Evolutionary conservation across 2,113 vertebrate species (phyloP).

Genomic region (Sphaerodactylus townsendi): DNA sequence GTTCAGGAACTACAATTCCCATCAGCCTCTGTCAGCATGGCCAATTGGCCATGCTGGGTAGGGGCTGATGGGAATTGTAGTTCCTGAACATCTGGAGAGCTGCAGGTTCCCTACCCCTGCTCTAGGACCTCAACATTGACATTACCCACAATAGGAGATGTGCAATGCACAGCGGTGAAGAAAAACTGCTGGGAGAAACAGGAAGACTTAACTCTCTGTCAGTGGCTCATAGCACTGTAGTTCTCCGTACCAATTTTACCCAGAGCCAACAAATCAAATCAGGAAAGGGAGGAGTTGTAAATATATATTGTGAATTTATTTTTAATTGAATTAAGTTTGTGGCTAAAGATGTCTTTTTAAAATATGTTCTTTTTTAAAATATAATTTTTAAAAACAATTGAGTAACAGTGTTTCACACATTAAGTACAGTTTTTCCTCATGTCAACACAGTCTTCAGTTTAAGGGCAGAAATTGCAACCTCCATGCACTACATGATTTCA

Average conservation of each 20-base stretch:
- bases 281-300: not conserved
- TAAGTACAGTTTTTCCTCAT: slow-evolving; percentile 32
- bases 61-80: too few relatives aligned
- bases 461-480: slow-evolving; percentile 36
- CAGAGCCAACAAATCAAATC: not conserved
- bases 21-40: too few relatives aligned
- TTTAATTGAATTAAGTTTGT: too few relatives aligned
- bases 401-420: not conserved
- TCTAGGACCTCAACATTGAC: not conserved
- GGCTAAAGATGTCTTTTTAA: too few relatives aligned
- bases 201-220: not conserved
- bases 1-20: too few relatives aligned
- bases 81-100: too few relatives aligned
- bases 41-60: too few relatives aligned
- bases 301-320: too few relatives aligned
- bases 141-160: not conserved
- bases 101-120: too few relatives aligned
- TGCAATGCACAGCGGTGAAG: not conserved
- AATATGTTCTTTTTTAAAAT: too few relatives aligned
- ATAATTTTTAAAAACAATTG: too few relatives aligned
- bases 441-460: slow-evolving; percentile 26
- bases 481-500: slow-evolving; percentile 42
- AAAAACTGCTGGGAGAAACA: not conserved
- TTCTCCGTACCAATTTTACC: not conserved
- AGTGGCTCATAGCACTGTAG: not conserved